Evolutionary conservation across 2,888 invertebrate species (phyloP).

Genomic region (Seira sanloemensis): DNA sequence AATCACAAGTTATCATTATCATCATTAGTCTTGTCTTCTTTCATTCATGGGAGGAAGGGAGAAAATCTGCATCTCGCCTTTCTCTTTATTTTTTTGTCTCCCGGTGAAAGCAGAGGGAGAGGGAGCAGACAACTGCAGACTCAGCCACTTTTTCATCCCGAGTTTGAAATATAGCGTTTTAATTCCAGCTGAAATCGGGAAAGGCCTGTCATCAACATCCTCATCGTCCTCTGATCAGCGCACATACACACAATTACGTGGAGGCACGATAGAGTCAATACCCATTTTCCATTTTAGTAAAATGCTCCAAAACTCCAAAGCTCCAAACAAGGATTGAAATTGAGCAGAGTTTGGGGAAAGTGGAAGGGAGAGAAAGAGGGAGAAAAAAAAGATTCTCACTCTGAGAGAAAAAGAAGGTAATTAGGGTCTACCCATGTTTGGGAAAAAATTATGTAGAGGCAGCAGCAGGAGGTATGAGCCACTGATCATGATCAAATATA

Average conservation of each 20-base stretch:
- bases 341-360: not conserved
- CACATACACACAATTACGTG: not conserved
- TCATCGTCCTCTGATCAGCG: not conserved
- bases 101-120: not conserved
- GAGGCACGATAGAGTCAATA: not conserved
- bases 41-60: constrained; percentile 14
- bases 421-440: constrained; percentile 32
- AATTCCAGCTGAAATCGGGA: constrained; percentile 61
- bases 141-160: constrained; percentile 13
- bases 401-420: constrained; percentile 40
- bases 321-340: not conserved
- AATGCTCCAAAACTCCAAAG: not conserved
- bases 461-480: not conserved
- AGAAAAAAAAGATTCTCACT: not conserved
- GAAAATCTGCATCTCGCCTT: not conserved
- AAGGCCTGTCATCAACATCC: constrained; percentile 49
- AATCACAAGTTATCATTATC: not conserved
- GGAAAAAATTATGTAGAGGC: not conserved
- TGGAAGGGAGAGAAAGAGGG: too few relatives aligned
- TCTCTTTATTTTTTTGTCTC: not conserved
- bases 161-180: constrained; percentile 53
- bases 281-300: not conserved
- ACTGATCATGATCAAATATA: not conserved
- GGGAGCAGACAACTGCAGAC: constrained; percentile 45
- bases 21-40: constrained; percentile 15